Evolutionary conservation across 64 coral and sea anemone species (phyloP).

Genomic region (Platygyra sinensis): DNA sequence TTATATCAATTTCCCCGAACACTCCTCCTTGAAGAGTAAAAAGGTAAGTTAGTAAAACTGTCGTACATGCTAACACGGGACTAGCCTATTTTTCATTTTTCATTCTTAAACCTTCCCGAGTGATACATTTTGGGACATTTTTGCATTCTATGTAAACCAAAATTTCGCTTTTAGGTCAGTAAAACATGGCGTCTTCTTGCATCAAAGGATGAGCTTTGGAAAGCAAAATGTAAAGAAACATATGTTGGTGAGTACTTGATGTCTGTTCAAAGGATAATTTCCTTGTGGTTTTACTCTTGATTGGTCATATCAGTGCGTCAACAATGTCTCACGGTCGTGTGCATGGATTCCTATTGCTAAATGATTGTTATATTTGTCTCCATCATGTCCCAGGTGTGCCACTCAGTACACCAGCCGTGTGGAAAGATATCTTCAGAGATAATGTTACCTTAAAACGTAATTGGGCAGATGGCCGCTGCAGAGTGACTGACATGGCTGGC

Average conservation of each 20-base stretch:
- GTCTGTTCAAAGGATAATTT: not conserved
- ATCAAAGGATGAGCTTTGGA: constrained; percentile 88
- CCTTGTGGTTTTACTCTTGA: too few relatives aligned
- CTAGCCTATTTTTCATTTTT: too few relatives aligned
- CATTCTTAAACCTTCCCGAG: too few relatives aligned
- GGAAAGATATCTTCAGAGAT: constrained; percentile 89
- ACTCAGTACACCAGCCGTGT: constrained; percentile 60
- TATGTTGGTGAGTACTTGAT: constrained; percentile 67
- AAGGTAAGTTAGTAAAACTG: too few relatives aligned
- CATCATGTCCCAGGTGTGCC: constrained; percentile 64
- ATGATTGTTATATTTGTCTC: not conserved
- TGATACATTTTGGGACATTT: too few relatives aligned
- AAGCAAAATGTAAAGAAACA: constrained; percentile 81
- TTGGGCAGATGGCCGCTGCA: constrained; percentile 83
- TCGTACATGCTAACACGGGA: too few relatives aligned
- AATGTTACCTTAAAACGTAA: constrained; percentile 90
- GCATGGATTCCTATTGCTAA: not conserved
- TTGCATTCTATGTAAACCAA: not conserved
- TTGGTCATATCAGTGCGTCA: too few relatives aligned
- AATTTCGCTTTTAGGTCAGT: constrained; percentile 63
- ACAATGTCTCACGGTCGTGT: not conserved
- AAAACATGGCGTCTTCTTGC: constrained; percentile 78
- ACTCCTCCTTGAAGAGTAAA: too few relatives aligned
- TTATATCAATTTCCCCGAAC: too few relatives aligned
- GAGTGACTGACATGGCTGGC: constrained; percentile 84